These are phyloP conservation scores for Mergus octosetaceus DNA, from an alignment of 2,797 vertebrate genomes.

Conservation along the genomic window DNA sequence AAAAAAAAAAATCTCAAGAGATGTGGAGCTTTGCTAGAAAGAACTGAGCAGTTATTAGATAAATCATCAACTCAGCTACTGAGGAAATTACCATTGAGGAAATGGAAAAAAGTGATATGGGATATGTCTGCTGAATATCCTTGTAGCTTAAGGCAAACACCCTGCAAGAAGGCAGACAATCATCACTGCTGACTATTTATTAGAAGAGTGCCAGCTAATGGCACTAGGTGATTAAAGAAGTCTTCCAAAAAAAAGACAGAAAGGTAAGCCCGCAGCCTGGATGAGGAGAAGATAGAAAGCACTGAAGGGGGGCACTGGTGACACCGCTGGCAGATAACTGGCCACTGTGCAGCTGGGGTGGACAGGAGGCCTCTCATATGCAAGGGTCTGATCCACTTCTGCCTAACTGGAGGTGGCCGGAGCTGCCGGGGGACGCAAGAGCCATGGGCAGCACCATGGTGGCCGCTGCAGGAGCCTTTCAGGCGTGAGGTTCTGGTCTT, in stretches of 20 bases:
- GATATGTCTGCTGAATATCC: not conserved
- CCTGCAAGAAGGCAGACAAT: not conserved
- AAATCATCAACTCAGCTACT: not conserved
- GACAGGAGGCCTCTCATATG: not conserved
- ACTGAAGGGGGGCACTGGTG: not conserved
- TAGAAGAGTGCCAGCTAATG: not conserved
- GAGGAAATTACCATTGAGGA: not conserved
- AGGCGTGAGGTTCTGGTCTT: accelerated
- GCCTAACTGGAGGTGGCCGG: not conserved
- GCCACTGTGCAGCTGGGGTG: not conserved
- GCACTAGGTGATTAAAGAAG: not conserved
- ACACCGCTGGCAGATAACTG: not conserved
- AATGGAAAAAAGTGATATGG: not conserved
- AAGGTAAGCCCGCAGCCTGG: not conserved
- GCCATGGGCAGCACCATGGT: accelerated
- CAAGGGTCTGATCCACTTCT: not conserved
- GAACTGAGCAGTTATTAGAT: not conserved
- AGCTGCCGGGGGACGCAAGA: accelerated
- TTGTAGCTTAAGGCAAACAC: accelerated
- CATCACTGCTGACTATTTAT: accelerated
- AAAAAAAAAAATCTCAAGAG: not conserved
- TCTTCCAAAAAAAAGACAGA: not conserved
- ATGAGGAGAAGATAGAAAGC: not conserved
- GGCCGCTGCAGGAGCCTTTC: not conserved
- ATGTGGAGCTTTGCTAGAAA: not conserved